phyloP scores from a whole-genome alignment of 2,113 vertebrate species.

The Zosterops japonicus region DNA sequence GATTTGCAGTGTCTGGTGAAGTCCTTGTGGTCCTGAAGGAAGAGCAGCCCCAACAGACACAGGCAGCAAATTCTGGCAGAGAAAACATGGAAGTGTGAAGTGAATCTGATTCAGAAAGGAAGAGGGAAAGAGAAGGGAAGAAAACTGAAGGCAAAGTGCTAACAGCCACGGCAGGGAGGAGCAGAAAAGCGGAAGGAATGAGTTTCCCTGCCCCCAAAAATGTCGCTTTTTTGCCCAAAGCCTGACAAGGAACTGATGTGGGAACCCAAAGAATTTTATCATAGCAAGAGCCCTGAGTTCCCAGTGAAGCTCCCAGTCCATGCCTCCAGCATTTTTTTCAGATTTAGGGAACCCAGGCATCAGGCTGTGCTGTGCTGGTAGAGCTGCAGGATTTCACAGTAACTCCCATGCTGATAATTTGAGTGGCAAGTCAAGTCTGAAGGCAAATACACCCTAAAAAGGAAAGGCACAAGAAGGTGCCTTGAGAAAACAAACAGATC shows the following conservation, averaged over 20 bases:
- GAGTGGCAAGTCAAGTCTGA: background rate
- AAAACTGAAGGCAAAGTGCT: background rate
- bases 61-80: background rate
- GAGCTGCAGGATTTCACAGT: background rate
- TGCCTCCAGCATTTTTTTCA: background rate
- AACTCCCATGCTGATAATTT: background rate
- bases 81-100: background rate
- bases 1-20: background rate
- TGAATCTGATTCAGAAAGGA: background rate
- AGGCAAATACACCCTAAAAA: background rate
- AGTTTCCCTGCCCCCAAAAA: background rate
- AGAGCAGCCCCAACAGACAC: background rate
- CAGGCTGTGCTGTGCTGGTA: background rate
- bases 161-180: background rate
- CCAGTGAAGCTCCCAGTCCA: background rate
- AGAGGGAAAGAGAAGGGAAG: background rate
- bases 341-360: background rate
- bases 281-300: background rate
- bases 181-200: background rate
- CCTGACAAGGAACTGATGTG: accelerated
- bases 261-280: background rate
- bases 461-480: accelerated
- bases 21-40: background rate
- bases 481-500: background rate
- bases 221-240: background rate